phyloP scores from a whole-genome alignment of 2,797 vertebrate genomes.

The Neostethus bicornis region DNA sequence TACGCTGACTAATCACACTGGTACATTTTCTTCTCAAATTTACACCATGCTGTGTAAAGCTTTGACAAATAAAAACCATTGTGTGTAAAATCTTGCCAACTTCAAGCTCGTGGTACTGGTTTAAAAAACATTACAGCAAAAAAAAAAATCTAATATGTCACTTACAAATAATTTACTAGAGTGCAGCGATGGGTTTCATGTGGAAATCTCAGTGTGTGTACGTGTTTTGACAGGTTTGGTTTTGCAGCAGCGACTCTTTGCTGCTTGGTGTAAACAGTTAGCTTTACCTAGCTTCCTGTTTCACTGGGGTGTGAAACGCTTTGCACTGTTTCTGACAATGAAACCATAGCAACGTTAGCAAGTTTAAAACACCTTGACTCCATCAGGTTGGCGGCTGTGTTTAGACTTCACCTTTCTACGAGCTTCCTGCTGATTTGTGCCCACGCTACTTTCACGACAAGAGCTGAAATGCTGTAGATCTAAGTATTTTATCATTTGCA shows the following conservation, averaged over 20 bases:
- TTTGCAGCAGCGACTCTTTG: constrained; percentile 25
- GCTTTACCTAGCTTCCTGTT: constrained; percentile 30
- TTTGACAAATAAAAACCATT: no score
- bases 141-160: constrained; percentile 41
- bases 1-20: no score
- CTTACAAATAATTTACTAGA: constrained; percentile 53
- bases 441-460: constrained; percentile 8
- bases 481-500: constrained; percentile 31
- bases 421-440: constrained; percentile 19
- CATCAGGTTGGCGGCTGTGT: constrained; percentile 4
- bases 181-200: constrained; percentile 31
- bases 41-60: no score
- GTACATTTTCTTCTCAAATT: no score
- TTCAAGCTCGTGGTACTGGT: constrained; percentile 34
- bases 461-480: constrained; percentile 29
- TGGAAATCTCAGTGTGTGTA: constrained; percentile 38
- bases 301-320: constrained; percentile 23
- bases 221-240: constrained; percentile 41
- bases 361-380: constrained; percentile 34
- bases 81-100: constrained; percentile 49
- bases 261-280: constrained; percentile 15
- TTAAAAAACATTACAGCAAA: constrained; percentile 56
- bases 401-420: constrained; percentile 12
- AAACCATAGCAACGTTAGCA: constrained; percentile 41
- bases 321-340: constrained; percentile 13